Evolutionary conservation across 2,113 vertebrate species (phyloP).

Genomic region (Canis aureus): DNA sequence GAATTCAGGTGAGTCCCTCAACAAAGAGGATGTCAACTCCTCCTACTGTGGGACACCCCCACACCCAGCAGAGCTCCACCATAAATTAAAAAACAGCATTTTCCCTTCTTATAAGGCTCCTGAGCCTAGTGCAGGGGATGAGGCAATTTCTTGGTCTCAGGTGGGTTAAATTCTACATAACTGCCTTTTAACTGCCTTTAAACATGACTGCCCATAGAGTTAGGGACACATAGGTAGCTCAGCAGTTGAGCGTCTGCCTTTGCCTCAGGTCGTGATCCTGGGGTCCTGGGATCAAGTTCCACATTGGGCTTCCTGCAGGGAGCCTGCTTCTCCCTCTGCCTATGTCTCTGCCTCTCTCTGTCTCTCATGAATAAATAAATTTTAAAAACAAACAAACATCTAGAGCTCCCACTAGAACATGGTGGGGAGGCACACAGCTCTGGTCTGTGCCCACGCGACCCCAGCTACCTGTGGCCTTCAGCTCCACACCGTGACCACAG

Average conservation of each 20-base stretch:
- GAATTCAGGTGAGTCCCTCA: background rate
- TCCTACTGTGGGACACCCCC: accelerated
- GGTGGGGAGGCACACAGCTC: background rate
- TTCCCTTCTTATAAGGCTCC: background rate
- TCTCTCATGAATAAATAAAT: no score
- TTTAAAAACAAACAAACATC: background rate
- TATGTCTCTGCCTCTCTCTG: no score
- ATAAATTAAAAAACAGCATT: background rate
- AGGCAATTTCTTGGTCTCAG: background rate
- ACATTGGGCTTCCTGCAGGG: no score
- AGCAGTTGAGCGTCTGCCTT: no score
- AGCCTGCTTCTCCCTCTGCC: no score
- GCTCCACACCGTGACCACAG: background rate
- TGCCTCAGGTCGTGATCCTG: no score
- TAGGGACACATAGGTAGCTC: no score
- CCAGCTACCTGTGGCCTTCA: background rate
- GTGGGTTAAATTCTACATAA: background rate
- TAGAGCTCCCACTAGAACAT: background rate
- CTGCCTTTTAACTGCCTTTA: no score
- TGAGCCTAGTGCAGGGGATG: background rate
- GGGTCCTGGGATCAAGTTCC: no score
- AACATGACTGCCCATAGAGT: background rate
- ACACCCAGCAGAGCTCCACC: background rate
- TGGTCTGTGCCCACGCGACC: background rate
- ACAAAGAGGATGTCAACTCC: background rate